phyloP scores from a whole-genome alignment of 2,797 vertebrate genomes.

The Crotalus adamanteus region DNA sequence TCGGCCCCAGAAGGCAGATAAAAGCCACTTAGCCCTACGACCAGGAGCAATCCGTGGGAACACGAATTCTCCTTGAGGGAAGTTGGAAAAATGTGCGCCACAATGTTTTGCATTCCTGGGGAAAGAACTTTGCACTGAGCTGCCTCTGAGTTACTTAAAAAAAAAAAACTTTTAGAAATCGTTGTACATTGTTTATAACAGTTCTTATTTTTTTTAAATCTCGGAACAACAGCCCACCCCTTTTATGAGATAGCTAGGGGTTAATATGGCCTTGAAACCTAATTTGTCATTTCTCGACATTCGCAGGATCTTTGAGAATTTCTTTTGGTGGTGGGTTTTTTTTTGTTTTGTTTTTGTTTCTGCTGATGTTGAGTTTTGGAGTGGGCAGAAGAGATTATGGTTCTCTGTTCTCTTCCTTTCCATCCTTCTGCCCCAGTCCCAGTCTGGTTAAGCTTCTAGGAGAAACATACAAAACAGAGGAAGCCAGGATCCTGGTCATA shows the following conservation, averaged over 20 bases:
- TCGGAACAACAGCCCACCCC: not conserved
- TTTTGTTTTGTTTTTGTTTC: too few species aligned
- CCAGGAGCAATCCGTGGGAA: not conserved
- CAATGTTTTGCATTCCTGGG: not conserved
- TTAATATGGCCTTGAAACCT: not conserved
- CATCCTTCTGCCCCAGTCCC: not conserved
- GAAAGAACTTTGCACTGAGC: not conserved
- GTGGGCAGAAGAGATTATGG: not conserved
- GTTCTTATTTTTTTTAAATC: not conserved
- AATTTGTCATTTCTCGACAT: not conserved
- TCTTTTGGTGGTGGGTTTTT: not conserved
- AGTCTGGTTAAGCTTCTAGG: not conserved
- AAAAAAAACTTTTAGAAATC: not conserved
- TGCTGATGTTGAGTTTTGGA: not conserved
- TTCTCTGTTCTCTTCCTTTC: not conserved
- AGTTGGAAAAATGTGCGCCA: not conserved
- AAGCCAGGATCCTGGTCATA: not conserved
- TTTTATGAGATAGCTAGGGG: not conserved
- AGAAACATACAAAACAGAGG: not conserved
- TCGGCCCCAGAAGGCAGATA: not conserved
- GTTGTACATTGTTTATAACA: not conserved
- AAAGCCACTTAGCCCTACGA: not conserved
- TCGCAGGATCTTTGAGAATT: not conserved
- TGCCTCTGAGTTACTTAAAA: not conserved
- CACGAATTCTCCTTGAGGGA: not conserved